These are phyloP conservation scores for Urocitellus parryii DNA, from an alignment of 2,113 vertebrate species.

Conservation along the genomic window DNA sequence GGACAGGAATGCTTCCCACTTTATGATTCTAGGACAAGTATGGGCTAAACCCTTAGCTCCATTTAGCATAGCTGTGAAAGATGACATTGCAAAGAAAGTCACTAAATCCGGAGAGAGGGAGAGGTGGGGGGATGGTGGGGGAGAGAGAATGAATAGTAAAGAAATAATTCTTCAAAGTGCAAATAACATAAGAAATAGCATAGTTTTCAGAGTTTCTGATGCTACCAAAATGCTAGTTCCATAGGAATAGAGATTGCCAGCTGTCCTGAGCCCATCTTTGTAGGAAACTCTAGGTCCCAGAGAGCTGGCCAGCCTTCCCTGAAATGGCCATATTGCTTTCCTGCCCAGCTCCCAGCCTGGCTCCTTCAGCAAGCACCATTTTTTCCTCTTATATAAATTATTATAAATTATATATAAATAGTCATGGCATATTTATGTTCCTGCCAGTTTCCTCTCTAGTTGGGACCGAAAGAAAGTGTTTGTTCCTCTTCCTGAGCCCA, in stretches of 20 bases:
- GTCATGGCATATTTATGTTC: not conserved
- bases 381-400: not conserved
- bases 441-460: not conserved
- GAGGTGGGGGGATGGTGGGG: not conserved
- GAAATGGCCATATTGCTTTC: not conserved
- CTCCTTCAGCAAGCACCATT: not conserved
- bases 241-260: not conserved
- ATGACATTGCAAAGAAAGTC: not conserved
- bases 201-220: slow-evolving; percentile 4
- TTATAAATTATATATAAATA: too few species aligned
- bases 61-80: slow-evolving; percentile 27
- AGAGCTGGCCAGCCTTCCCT: not conserved
- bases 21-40: not conserved
- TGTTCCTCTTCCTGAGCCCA: not conserved
- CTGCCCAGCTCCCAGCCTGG: not conserved
- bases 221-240: not conserved
- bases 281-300: not conserved
- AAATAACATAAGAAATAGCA: not conserved
- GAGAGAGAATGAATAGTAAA: not conserved
- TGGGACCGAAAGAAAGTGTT: not conserved
- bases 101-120: slow-evolving; percentile 37
- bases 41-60: not conserved
- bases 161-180: not conserved
- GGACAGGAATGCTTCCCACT: not conserved
- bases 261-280: not conserved